phyloP scores from a whole-genome alignment of 2,113 vertebrate genomes.

The Ochotona princeps region DNA sequence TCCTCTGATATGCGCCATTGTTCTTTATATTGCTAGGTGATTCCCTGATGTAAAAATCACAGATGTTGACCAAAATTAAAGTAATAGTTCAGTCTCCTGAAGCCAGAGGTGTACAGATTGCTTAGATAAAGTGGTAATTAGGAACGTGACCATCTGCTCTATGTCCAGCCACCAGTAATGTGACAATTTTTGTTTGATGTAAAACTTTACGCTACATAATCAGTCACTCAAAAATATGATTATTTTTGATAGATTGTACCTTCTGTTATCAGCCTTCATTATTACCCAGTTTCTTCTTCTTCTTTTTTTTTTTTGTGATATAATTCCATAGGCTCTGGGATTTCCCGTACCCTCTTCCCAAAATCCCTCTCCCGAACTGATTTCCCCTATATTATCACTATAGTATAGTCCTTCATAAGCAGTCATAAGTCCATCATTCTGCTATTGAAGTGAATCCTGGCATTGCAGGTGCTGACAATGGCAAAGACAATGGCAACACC shows the following conservation, averaged over 20 bases:
- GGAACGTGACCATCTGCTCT: conserved; percentile 64
- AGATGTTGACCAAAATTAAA: conserved; percentile 80
- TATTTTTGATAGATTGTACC: not conserved
- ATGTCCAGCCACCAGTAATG: conserved; percentile 38
- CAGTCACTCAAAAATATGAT: not conserved
- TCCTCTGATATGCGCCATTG: conserved; percentile 40
- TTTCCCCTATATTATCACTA: too few species aligned
- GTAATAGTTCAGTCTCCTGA: conserved; percentile 70
- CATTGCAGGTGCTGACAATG: too few species aligned
- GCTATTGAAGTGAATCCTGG: too few species aligned
- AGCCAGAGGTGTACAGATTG: conserved; percentile 54
- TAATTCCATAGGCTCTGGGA: too few species aligned
- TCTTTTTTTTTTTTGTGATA: too few species aligned
- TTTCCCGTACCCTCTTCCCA: too few species aligned
- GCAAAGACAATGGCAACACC: too few species aligned
- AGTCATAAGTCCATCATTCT: too few species aligned
- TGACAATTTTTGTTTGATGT: conserved; percentile 53
- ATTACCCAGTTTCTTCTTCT: not conserved
- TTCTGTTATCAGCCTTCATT: conserved; percentile 15
- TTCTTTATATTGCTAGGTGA: conserved; percentile 74
- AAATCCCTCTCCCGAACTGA: too few species aligned
- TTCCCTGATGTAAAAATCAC: conserved; percentile 67
- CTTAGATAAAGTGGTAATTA: conserved; percentile 53
- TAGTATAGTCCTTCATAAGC: too few species aligned
- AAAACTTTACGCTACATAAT: conserved; percentile 42